These are phyloP conservation scores for Mesoclemmys tuberculata DNA, from an alignment of 2,113 vertebrate species.

Conservation along the genomic window DNA sequence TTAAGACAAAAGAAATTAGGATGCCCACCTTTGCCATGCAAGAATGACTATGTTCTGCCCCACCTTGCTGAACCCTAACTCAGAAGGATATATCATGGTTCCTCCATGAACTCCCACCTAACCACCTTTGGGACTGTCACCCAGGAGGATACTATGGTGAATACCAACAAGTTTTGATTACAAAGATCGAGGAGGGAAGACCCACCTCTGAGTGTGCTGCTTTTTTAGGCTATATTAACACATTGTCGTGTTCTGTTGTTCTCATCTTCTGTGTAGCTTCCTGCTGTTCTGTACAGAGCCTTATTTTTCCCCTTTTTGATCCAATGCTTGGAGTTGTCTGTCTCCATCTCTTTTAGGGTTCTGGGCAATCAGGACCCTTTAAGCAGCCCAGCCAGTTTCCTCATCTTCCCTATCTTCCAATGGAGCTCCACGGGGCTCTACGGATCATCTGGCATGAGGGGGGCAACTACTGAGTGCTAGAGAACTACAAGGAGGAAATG, in stretches of 20 bases:
- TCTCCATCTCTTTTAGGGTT: neutral
- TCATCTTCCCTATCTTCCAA: neutral
- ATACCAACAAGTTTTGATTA: neutral
- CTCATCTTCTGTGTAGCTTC: neutral
- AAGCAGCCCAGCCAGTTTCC: neutral
- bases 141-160: neutral
- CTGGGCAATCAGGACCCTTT: neutral
- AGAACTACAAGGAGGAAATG: rapidly evolving
- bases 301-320: neutral
- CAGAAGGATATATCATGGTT: neutral
- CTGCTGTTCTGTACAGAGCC: rapidly evolving
- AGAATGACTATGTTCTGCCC: neutral
- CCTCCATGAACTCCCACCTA: neutral
- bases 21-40: neutral
- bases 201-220: rapidly evolving
- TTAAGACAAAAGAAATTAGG: neutral
- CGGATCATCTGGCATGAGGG: rapidly evolving
- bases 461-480: neutral
- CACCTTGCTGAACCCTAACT: rapidly evolving
- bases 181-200: neutral
- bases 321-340: neutral
- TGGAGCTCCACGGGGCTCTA: neutral
- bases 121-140: neutral
- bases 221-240: rapidly evolving
- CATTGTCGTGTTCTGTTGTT: neutral